Base-by-base conservation (phyloP, 2,113 vertebrate genomes). In the Cochlearius cochlearius region DNA sequence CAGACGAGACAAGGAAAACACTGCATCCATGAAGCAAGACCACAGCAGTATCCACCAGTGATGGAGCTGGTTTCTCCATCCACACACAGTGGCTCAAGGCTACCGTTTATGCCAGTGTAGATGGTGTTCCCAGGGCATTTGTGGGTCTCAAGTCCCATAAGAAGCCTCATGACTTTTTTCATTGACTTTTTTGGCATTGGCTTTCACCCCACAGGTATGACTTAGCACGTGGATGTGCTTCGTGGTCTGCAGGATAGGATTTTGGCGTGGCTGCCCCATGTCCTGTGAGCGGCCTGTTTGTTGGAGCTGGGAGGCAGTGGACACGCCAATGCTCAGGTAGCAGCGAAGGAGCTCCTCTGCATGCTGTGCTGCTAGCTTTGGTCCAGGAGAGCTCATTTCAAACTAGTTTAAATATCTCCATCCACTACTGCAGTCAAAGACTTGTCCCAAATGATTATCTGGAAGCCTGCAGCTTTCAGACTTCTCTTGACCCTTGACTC, bases 21-120 rank as follows among this genome's bases (percentile, higher is more conserved):
- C 0, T 0, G 23, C 3, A 4, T 9, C 2, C 1, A 1, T 26
- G 26, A 26, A 15, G 36, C 4, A 41, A 43, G 64, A 55, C 19
- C 50, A 12, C 36, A 29, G 7, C 32, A 14, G 20, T 8, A 13
- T 1, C 59, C 11, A 3, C 34, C 72, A 39, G 47, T 1, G 10
- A 2, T 16, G 56, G 43, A 17, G 30, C 2, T 7, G 4, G 30
- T 9, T 53, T 27, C 50, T 71, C 30, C 34, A 21, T 47, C 27
- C n/a, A 7, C 32, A 4, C 10, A 6, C 34, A 26, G 25, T 2
- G 41, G 41, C 41, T 77, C n/a, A 9, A 20, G 26, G 49, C 26
- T 45, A 43, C 36, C 5, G 4, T 43, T 63, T 13, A 3, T 4
- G 5, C 7, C 47, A 3, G 32, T 5, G 47, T 6, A 14, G 39